Base-by-base conservation (phyloP, 2,888 invertebrate genomes). In the Drosophila macrothrix region DNA sequence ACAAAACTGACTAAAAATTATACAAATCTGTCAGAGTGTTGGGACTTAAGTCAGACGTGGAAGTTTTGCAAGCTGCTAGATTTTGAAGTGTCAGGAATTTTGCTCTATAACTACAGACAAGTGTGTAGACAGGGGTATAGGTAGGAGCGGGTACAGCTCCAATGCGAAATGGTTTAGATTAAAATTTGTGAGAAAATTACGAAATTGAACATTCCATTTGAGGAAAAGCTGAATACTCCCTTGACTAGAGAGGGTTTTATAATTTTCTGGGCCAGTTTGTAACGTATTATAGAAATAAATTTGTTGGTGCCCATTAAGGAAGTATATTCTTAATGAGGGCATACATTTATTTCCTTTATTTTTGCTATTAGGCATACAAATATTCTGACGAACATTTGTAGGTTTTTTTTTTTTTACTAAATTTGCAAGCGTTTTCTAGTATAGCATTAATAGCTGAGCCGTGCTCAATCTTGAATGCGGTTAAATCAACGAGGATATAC, bases 1-100 rank as follows among this genome's bases (percentile, higher is more conserved):
- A 64, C 55, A 62, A 53, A 58, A 67, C 59, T 63, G 64, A 67
- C 49, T 56, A 46, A 64, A 76, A 78, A 43, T 58, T 55, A 56
- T 55, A 56, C 54, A 41, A 53, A 29, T 43, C 60, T 35, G 60
- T n/a, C 53, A 39, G 59, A 58, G 33, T n/a, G 50, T 22, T 43
- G 43, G 60, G 43, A 60, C 63, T 68, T 67, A 70, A 61, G 41
- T 50, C 56, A 39, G 41, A 67, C 35, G 37, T 37, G 31, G 43
- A 64, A 43, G 66, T 53, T 52, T 63, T 59, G 50, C 60, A 49
- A 67, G 60, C 52, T 53, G 56, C 50, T 55, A 19, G 60, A 63
- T 71, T 46, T 43, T 43, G 16, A 50, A 33, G 31, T 54, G 28
- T 37, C 31, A 10, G 19, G 33, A 55, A 55, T 28, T 39, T n/a